A percentile compares a stretch with the other conserved stretches of the same genome.
These are phyloP conservation scores for Conger conger DNA, from an alignment of 2,113 vertebrate species.

Conservation along the genomic window DNA sequence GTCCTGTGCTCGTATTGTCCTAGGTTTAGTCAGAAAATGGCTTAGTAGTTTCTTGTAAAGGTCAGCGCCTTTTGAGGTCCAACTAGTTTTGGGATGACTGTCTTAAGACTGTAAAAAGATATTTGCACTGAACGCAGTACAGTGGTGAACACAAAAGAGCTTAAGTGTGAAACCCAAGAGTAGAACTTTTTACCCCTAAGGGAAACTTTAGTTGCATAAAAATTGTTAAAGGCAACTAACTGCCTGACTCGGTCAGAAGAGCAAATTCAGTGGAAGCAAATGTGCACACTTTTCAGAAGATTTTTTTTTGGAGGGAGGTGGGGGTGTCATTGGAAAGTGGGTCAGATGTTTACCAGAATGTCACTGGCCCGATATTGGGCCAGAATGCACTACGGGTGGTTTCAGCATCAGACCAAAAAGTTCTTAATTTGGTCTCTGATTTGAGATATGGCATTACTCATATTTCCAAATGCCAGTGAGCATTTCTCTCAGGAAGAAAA, in stretches of 20 bases:
- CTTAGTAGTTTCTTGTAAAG: background rate
- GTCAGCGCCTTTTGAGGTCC: background rate
- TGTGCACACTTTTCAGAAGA: background rate
- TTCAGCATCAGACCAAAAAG: background rate
- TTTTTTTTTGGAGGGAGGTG: background rate
- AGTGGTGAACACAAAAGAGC: background rate
- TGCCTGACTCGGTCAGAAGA: background rate
- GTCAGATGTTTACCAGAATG: background rate
- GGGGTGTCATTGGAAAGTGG: background rate
- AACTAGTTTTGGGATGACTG: background rate
- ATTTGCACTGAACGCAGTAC: background rate
- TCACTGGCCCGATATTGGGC: background rate
- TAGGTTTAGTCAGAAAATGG: background rate
- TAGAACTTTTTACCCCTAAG: background rate
- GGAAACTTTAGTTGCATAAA: background rate
- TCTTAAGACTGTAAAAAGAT: background rate
- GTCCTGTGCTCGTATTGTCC: background rate
- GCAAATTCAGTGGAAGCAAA: background rate
- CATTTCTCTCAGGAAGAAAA: background rate
- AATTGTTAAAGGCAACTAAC: background rate
- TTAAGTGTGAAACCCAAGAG: background rate
- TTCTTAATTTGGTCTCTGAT: background rate
- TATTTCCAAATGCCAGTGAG: background rate
- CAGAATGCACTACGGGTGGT: background rate
- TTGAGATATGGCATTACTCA: background rate